Base-by-base conservation (phyloP, 2,888 invertebrate genomes). In the Nomada ruficornis region DNA sequence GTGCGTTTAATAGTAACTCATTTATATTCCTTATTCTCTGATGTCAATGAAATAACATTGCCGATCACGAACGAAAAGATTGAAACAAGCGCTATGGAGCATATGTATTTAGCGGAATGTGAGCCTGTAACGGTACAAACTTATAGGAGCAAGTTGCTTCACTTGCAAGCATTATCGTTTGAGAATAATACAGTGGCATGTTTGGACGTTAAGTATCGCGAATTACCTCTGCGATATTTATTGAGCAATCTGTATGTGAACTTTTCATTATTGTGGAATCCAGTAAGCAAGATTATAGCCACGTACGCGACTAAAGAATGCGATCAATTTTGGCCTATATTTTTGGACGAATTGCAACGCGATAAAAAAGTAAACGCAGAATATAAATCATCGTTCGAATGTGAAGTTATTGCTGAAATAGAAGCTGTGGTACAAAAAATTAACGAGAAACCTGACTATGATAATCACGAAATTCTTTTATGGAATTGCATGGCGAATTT, bases 251-350 rank as follows among this genome's bases (percentile, higher is more conserved):
- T 98, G 67, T 97, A 97, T 93, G 95, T 97, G 26, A 98, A 98
- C 93, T 98, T 99, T 90, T 97, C 97, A 88, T 94, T 98, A 18
- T 93, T 99, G 0, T 99, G 99, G 99, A 96, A 97, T 82, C 98
- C 98, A 0, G 95, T 97, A 0, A 94, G 95, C 20, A 96, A 97
- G 90, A 95, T 98, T 57, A 96, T 99, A 64, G 95, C 96, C 1
- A 95, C 96, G 0, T 97, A 97, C 91, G 97, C 97, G 0, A 95
- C 69, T 5, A 91, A 90, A 69, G 89, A 91, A 1, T 94, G 90
- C 0, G 94, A 95, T n/a, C 94, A 95, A 42, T 98, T 98, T 94
- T 98, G 98, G 98, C 94, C 94, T 0, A 94, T 96, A 55, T 98
- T 96, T 89, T 94, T 95, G 50, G 93, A 94, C 44, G 95, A 96